Conservation (phyloP, 2,797 vertebrate genomes). For the Cynopterus sphinx region DNA sequence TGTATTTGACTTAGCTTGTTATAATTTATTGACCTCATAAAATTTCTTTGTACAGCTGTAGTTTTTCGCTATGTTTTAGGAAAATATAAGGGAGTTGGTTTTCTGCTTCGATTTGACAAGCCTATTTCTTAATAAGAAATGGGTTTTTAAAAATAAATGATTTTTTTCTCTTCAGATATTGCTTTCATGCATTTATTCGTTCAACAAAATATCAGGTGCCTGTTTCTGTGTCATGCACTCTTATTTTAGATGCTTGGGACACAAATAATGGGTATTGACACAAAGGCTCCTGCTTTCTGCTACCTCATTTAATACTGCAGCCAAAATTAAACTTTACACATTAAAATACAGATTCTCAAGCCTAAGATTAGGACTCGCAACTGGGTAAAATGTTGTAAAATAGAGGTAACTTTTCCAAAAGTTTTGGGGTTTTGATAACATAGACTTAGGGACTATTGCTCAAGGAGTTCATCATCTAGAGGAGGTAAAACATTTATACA, state of each 20-base stretch:
- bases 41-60: not conserved
- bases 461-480: not conserved
- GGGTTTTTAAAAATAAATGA: not conserved
- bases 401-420: not conserved
- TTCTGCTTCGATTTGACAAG: conserved; percentile 2
- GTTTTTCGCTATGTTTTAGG: conserved; percentile 39
- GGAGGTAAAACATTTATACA: not conserved
- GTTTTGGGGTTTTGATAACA: conserved; percentile 8
- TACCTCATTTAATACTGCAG: not conserved
- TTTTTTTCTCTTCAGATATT: not conserved
- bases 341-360: conserved; percentile 32
- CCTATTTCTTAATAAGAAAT: not conserved
- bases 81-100: not conserved
- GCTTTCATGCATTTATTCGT: conserved; percentile 12
- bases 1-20: not conserved
- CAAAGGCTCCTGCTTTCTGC: not conserved
- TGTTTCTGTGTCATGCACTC: not conserved
- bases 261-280: not conserved
- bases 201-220: not conserved
- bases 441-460: not conserved
- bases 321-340: not conserved
- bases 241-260: not conserved
- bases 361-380: not conserved
- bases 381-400: not conserved
- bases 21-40: not conserved